These are phyloP conservation scores for Phalloptychus januarius DNA, from an alignment of 2,797 vertebrate species.

Conservation along the genomic window DNA sequence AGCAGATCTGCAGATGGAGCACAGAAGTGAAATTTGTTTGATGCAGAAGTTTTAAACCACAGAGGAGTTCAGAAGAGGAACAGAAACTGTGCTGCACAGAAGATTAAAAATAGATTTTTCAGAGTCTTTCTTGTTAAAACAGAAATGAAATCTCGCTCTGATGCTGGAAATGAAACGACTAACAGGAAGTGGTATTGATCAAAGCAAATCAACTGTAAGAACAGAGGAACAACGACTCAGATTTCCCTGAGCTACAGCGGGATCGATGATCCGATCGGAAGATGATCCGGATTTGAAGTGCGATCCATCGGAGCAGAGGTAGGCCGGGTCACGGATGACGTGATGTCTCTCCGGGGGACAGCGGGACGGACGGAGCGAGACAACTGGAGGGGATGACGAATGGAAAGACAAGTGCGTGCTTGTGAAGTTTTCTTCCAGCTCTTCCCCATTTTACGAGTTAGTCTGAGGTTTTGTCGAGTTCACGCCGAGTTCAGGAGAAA, in stretches of 20 bases:
- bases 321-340: conserved; percentile 63
- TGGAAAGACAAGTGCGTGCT: conserved; percentile 67
- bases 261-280: conserved; percentile 48
- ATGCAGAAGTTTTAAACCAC: conserved; percentile 1
- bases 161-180: conserved; percentile 50
- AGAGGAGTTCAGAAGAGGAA: not conserved
- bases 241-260: conserved; percentile 29
- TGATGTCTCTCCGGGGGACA: conserved; percentile 62
- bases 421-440: conserved; percentile 59
- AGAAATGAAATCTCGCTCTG: conserved; percentile 32
- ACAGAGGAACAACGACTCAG: conserved; percentile 19
- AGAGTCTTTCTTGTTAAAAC: conserved; percentile 9
- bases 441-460: conserved; percentile 18
- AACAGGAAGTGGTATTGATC: conserved; percentile 52
- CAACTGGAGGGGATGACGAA: conserved; percentile 46
- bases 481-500: conserved; percentile 60
- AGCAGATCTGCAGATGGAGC: not conserved
- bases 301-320: conserved; percentile 24
- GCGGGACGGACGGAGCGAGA: conserved; percentile 12
- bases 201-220: conserved; percentile 50
- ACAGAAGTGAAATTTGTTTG: not conserved
- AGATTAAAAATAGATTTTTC: conserved; percentile 32
- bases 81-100: conserved; percentile 8
- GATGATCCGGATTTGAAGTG: conserved; percentile 29
- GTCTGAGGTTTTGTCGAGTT: conserved; percentile 43